These are phyloP conservation scores for Drosophila pallidifrons DNA, from an alignment of 1,140 invertebrate genomes.

Conservation along the genomic window DNA sequence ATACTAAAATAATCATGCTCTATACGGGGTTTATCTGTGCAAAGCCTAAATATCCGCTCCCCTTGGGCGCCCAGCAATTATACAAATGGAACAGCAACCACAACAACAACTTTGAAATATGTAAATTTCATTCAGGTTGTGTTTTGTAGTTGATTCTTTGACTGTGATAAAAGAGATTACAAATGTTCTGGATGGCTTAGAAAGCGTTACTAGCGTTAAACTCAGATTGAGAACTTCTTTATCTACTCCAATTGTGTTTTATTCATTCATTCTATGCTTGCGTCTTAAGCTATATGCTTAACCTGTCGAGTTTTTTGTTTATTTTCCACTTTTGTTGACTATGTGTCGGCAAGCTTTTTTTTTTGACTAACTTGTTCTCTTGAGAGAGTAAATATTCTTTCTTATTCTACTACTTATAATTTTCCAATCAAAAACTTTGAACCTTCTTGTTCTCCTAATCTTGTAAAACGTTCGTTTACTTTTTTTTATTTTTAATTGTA, in stretches of 20 bases:
- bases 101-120: conserved; percentile 5
- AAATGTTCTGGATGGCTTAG: conserved; percentile 8
- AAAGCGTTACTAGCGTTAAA: conserved; percentile 22
- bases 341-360: too few species aligned
- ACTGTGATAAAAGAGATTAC: conserved; percentile 15
- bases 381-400: too few species aligned
- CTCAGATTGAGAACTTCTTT: neutral
- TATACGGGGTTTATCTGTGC: conserved; percentile 54
- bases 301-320: neutral
- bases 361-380: too few species aligned
- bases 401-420: too few species aligned
- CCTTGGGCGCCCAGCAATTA: conserved; percentile 29
- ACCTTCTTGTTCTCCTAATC: too few species aligned
- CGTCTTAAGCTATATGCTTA: neutral
- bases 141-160: conserved; percentile 22
- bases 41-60: conserved; percentile 53
- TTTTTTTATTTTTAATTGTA: too few species aligned
- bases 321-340: neutral
- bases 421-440: too few species aligned
- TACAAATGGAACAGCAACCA: conserved; percentile 22
- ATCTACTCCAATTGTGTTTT: neutral
- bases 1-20: conserved; percentile 14
- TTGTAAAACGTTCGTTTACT: too few species aligned
- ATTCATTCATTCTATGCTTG: neutral
- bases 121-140: conserved; percentile 21